Percentiles rank a stretch among this genome's conserved stretches.
These are phyloP conservation scores for Nyctereutes procyonoides DNA, from an alignment of 2,113 vertebrate species.

Conservation along the genomic window DNA sequence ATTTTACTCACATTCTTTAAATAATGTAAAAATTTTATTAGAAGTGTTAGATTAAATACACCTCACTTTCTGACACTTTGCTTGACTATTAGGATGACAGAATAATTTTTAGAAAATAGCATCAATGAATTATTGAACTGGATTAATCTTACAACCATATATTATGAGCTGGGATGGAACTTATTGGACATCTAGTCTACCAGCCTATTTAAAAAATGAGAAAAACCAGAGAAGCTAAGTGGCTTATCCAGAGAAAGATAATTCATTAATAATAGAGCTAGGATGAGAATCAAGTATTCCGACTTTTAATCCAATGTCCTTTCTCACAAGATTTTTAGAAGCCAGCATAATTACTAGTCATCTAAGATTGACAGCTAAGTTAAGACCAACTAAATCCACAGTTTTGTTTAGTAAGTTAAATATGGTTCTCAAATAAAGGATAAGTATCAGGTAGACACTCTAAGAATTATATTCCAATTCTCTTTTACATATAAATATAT, in stretches of 20 bases:
- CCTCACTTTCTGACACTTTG: slow-evolving; percentile 43
- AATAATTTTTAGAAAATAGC: slow-evolving; percentile 60
- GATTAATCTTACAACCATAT: slow-evolving; percentile 30
- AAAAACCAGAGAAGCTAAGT: slow-evolving; percentile 50
- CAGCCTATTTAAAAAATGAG: slow-evolving; percentile 63
- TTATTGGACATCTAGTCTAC: slow-evolving; percentile 51
- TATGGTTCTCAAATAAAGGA: not conserved
- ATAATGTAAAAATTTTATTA: slow-evolving; percentile 43
- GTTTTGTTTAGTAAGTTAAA: slow-evolving; percentile 41
- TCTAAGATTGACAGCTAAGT: not conserved
- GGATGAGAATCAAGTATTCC: slow-evolving; percentile 28
- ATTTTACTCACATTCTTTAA: slow-evolving; percentile 50
- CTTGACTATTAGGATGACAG: not conserved
- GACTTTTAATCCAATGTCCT: slow-evolving; percentile 11
- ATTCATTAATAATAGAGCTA: slow-evolving; percentile 60
- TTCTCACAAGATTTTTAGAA: slow-evolving; percentile 40
- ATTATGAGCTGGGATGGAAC: slow-evolving; percentile 42
- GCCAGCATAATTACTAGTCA: not conserved
- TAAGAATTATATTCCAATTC: not conserved
- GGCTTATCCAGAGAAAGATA: slow-evolving; percentile 41
- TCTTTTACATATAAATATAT: not conserved
- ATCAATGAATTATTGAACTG: slow-evolving; percentile 56
- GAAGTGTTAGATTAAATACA: slow-evolving; percentile 27
- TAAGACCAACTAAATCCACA: slow-evolving; percentile 1
- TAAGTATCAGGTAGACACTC: not conserved